Evolutionary conservation across 2,888 invertebrate genomes (phyloP), one percentile per base, ranked within the genome.

Genomic region (Drosophila cyrtoloma): DNA sequence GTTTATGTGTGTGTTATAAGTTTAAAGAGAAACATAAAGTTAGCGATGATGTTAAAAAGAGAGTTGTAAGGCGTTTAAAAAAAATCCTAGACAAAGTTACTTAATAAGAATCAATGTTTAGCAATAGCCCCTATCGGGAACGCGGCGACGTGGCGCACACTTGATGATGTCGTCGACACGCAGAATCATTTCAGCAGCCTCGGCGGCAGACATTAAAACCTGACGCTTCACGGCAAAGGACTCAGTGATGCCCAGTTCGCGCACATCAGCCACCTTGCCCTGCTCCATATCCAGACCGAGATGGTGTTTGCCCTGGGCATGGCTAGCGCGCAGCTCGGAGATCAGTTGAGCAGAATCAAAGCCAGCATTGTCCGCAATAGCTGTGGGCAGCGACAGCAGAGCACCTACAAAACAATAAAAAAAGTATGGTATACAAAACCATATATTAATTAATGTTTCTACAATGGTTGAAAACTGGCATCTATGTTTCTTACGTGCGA

Each of bases 131-230:
- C 96, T 96, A 93, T 99, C 99, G 74, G 96, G 97, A 0, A 96
- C 96, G 76, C 99, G 96, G 91, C 96, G 96, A 79, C 98, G 95
- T 12, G 98, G 98, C 37, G 98, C 98, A 14, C 98, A 95, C 93
- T 96, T 97, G 75, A 99, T 96, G 83, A 99, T 99, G 94, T 98
- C 96, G 94, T 99, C 99, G 1, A 99, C 99, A 65, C 99, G 96
- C 28, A 99, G 95, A 89, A 99, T 99, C 97, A 99, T 98, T 94
- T 99, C 99, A 0, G 99, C 99, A 0, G 99, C 99, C 94, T 99
- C 99, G 0, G 98, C 94, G 0, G 99, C 99, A 10, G 99, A 98
- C 73, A 98, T 92, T 64, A 99, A 94, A 58, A 99, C 98, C 94
- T 99, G 99, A 39, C 98, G 95, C 94, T 99, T 99, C 10, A 99